A percentile compares a stretch with the other conserved stretches of the same genome.
These are phyloP conservation scores for Pissodes strobi DNA, from an alignment of 1,140 invertebrate genomes.

Conservation along the genomic window DNA sequence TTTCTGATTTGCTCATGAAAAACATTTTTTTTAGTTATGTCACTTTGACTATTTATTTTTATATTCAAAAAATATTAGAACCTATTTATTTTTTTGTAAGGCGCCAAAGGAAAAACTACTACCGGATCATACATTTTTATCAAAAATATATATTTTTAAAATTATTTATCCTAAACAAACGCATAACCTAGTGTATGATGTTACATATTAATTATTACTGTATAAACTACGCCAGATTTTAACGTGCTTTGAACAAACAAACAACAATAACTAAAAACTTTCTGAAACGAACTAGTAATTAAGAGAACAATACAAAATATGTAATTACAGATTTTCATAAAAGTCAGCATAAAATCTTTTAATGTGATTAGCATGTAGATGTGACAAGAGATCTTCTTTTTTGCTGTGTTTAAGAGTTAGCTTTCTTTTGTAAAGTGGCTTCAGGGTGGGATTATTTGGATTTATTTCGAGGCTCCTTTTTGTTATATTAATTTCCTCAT, in stretches of 20 bases:
- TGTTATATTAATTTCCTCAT: conserved; percentile 1
- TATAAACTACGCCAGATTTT: no score
- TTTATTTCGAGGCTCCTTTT: neutral
- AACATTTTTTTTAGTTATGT: neutral
- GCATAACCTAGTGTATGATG: no score
- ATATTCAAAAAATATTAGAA: neutral
- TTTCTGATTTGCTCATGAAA: conserved; percentile 3
- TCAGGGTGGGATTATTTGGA: neutral
- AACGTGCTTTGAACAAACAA: no score
- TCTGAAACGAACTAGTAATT: no score
- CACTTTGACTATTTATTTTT: neutral
- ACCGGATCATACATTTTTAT: neutral
- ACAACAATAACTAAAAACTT: no score
- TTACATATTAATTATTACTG: no score
- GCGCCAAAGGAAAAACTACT: neutral
- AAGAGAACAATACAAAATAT: no score
- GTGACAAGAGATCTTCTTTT: no score
- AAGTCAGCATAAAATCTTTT: no score
- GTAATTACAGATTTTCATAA: no score
- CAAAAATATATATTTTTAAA: neutral
- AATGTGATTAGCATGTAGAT: no score
- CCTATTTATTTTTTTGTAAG: no score
- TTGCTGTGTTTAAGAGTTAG: neutral
- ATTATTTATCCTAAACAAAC: neutral
- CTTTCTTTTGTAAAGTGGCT: conserved; percentile 4